phyloP scores from a whole-genome alignment of 2,797 vertebrate species.

The Buphagus erythrorhynchus region DNA sequence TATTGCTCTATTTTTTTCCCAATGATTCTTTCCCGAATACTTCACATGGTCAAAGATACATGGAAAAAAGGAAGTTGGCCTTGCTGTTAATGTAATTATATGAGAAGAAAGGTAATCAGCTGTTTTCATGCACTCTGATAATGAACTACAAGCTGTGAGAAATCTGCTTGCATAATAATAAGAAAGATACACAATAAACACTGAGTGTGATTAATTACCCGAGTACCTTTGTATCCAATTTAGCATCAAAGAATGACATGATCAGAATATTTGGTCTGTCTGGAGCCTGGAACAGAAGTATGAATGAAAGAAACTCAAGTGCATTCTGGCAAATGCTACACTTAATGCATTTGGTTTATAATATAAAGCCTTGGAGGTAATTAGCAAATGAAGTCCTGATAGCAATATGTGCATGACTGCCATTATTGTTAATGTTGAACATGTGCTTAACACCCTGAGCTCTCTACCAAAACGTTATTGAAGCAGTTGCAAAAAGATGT shows the following conservation, averaged over 20 bases:
- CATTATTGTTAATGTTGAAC: conserved; percentile 23
- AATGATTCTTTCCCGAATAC: background rate
- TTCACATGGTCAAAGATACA: conserved; percentile 7
- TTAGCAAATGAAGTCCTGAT: background rate
- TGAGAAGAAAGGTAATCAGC: conserved; percentile 51
- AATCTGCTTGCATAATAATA: conserved; percentile 37
- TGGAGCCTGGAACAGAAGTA: background rate
- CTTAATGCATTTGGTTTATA: conserved; percentile 6
- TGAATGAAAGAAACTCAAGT: conserved; percentile 33
- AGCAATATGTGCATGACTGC: background rate
- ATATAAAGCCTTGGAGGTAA: background rate
- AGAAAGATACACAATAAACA: conserved; percentile 59
- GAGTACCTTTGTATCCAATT: conserved; percentile 47
- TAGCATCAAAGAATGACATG: conserved; percentile 2
- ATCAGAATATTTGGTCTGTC: conserved; percentile 36
- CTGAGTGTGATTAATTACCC: conserved; percentile 54
- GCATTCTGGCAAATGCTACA: background rate
- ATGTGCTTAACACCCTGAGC: conserved; percentile 27
- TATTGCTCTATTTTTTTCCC: background rate
- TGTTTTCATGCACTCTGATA: conserved; percentile 58
- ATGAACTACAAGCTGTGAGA: conserved; percentile 32
- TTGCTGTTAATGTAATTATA: conserved; percentile 42
- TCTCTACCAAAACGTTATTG: conserved; percentile 12
- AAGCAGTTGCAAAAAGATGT: conserved; percentile 18
- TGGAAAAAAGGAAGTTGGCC: background rate